Evolutionary conservation across 2,797 vertebrate genomes (phyloP).

Genomic region (Gouania willdenowi): DNA sequence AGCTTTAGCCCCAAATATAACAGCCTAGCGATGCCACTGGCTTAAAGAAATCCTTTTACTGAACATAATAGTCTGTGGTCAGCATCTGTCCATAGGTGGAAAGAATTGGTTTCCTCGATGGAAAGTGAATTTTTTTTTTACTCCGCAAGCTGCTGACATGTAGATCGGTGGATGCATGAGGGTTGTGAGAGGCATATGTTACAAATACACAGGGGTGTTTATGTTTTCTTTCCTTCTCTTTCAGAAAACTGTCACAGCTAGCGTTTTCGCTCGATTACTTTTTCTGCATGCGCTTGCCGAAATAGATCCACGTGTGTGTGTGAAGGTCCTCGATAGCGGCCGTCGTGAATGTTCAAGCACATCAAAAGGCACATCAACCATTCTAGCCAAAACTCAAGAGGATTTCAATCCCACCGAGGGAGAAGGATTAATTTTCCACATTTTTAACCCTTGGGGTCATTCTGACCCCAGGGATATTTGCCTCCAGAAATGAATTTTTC

Average conservation of each 20-base stretch:
- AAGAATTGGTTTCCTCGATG: conserved; percentile 23
- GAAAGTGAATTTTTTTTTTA: conserved; percentile 19
- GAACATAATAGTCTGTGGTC: conserved; percentile 24
- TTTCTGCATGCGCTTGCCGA: conserved; percentile 25
- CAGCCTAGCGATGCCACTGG: conserved; percentile 10
- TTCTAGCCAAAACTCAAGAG: conserved; percentile 25
- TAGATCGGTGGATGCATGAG: conserved; percentile 10
- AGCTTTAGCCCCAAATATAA: no score
- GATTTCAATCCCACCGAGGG: conserved; percentile 56
- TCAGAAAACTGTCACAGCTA: conserved; percentile 8
- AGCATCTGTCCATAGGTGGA: conserved; percentile 9
- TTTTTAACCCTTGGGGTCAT: no score
- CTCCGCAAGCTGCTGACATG: conserved; percentile 14
- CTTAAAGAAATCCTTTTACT: conserved; percentile 1
- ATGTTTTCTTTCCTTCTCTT: not conserved
- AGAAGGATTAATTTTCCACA: conserved; percentile 66
- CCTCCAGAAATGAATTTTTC: no score
- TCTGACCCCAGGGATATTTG: no score
- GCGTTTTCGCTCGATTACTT: conserved; percentile 20
- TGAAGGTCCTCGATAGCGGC: conserved; percentile 4
- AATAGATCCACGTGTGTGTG: conserved; percentile 33
- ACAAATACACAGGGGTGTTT: not conserved
- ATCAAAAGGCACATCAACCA: conserved; percentile 22
- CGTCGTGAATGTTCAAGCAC: not conserved
- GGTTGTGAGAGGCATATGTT: not conserved